phyloP scores from a whole-genome alignment of 2,113 vertebrate genomes.

The Tapirus terrestris region DNA sequence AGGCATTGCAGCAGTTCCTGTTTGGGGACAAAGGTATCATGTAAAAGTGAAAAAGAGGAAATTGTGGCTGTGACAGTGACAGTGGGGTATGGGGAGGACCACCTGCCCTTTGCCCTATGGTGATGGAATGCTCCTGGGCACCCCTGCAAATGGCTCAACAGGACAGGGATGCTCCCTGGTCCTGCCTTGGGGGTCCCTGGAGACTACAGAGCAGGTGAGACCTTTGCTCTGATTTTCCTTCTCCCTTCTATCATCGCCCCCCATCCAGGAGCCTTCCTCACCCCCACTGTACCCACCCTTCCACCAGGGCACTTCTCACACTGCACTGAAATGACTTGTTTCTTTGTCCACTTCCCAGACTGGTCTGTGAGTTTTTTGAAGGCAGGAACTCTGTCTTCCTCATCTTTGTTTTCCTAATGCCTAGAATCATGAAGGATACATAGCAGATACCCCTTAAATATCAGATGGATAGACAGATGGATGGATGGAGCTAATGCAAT shows the following conservation, averaged over 20 bases:
- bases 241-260: neutral
- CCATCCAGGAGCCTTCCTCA: neutral
- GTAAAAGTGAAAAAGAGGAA: slow-evolving; percentile 56
- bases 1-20: slow-evolving; percentile 47
- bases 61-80: neutral
- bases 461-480: rapidly evolving
- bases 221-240: neutral
- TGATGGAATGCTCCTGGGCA: neutral
- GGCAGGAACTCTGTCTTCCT: neutral
- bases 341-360: neutral
- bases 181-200: neutral
- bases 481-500: neutral
- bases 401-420: neutral
- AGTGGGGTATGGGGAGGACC: neutral
- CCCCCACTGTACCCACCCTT: neutral
- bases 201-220: neutral
- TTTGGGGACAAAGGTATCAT: neutral
- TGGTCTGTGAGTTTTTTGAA: neutral
- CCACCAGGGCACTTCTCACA: neutral
- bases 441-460: no score
- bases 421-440: neutral
- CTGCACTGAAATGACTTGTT: neutral
- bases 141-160: neutral
- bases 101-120: neutral
- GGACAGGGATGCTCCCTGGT: neutral